phyloP scores from a whole-genome alignment of 1,140 invertebrate genomes.

The Pogonomyrmex californicus region DNA sequence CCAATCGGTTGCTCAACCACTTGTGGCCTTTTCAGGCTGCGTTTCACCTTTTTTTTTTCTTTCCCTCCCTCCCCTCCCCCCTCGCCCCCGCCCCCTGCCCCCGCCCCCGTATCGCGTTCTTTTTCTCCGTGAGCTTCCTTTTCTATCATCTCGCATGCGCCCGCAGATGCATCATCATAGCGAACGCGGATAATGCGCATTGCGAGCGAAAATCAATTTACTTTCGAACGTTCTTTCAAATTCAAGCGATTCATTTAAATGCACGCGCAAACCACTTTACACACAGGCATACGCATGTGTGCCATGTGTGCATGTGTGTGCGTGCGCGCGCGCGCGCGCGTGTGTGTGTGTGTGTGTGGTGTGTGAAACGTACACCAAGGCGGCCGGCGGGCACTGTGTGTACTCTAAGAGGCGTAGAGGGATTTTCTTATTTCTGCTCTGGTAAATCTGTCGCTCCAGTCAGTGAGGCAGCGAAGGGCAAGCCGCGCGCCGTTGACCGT shows the following conservation, averaged over 20 bases:
- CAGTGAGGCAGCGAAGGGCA: conserved; percentile 85
- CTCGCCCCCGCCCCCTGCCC: no score
- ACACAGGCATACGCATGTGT: not conserved
- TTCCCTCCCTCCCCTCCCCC: no score
- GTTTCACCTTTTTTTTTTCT: conserved; percentile 16
- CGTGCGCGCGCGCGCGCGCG: fast-evolving
- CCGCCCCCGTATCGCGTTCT: no score
- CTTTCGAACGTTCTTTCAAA: not conserved
- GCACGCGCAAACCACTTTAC: not conserved
- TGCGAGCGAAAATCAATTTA: not conserved
- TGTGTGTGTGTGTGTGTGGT: not conserved
- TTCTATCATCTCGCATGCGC: not conserved
- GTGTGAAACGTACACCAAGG: conserved; percentile 16
- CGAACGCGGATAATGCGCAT: not conserved
- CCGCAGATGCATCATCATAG: not conserved
- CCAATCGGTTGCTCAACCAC: conserved; percentile 64
- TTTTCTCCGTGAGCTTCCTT: not conserved
- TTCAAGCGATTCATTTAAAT: conserved; percentile 30
- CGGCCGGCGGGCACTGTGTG: conserved; percentile 47
- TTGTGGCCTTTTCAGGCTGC: conserved; percentile 47
- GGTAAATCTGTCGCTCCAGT: conserved; percentile 87
- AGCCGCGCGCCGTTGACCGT: conserved; percentile 83
- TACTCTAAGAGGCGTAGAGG: conserved; percentile 75
- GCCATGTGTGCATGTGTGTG: no score
- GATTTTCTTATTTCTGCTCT: conserved; percentile 87